phyloP scores from a whole-genome alignment of 2,113 vertebrate genomes.

The Tinamus guttatus region DNA sequence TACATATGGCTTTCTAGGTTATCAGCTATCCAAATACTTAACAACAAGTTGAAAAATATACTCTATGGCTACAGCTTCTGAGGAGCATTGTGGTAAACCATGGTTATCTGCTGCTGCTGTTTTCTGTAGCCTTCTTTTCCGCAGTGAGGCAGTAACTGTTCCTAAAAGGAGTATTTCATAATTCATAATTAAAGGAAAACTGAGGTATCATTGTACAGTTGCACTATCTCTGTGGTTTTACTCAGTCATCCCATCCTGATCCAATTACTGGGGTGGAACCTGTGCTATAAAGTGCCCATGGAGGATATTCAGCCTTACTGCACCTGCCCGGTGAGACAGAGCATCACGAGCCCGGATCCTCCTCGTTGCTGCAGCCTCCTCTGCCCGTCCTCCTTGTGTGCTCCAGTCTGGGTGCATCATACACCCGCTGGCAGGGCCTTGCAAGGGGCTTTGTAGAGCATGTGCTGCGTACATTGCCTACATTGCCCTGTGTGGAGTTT shows the following conservation, averaged over 20 bases:
- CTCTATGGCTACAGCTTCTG: background rate
- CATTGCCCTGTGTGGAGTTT: background rate
- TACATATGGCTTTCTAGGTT: background rate
- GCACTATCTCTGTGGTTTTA: background rate
- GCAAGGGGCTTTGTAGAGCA: background rate
- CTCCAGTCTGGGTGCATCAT: accelerated
- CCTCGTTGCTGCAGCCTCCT: accelerated
- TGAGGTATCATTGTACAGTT: background rate
- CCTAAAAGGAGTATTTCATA: background rate
- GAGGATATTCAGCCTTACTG: too few species aligned
- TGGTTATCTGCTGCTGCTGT: background rate
- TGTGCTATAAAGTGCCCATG: background rate
- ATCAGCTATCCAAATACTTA: background rate
- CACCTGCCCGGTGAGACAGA: accelerated
- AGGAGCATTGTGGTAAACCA: background rate
- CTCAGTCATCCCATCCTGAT: accelerated
- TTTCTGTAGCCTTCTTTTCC: background rate
- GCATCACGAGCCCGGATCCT: accelerated
- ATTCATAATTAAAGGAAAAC: background rate
- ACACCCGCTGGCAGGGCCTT: background rate
- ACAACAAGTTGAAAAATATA: background rate
- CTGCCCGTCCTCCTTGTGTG: too few species aligned
- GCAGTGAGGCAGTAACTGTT: background rate
- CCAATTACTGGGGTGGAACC: background rate
- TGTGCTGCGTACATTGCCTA: background rate